Base-by-base conservation (phyloP, 2,888 invertebrate species). In the Nemoura dubitans region DNA sequence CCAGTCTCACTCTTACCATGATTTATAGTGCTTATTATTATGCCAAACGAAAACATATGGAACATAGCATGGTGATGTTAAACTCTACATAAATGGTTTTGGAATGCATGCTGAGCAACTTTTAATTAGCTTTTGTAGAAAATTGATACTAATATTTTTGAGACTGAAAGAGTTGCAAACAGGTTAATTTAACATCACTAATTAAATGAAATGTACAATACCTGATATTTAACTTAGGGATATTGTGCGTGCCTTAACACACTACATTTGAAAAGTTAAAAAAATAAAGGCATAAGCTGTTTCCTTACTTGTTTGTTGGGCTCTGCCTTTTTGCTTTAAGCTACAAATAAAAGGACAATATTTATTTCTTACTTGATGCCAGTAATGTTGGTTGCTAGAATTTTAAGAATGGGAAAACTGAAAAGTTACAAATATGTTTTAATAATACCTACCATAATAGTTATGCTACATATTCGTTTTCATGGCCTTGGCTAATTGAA, bases 231-330 rank as follows among this genome's bases (percentile, higher is more conserved):
- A 84, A 26, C 25, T 5, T 27, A 42, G n/a, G 76, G n/a, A 84
- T 84, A 76, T 84, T 84, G 84, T 76, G 43, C 59, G 76, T 84
- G 84, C 84, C 84, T 84, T 76, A 84, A 59, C n/a, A 36, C 36
- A 10, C 36, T 36, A 36, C 36, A 36, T 36, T 36, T 36, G 36
- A 36, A 36, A 36, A 36, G 3, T 36, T 36, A 36, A 3, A 36
- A 36, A 36, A 36, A 36, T 36, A 10, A 36, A 6, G 36, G 3
- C 36, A 36, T 10, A 6, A 36, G 36, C 36, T 36, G 36, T 36
- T 36, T 36, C 36, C 36, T 36, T 36, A 36, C 36, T 3, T 36
- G 36, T 6, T 36, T 59, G 59, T 59, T 36, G 59, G 59, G 59
- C 14, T 21, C 14, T 59, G 59, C 59, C 14, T 59, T 10, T 59